Conservation (phyloP, 2,113 vertebrate species). For the Bostrychus sinensis region DNA sequence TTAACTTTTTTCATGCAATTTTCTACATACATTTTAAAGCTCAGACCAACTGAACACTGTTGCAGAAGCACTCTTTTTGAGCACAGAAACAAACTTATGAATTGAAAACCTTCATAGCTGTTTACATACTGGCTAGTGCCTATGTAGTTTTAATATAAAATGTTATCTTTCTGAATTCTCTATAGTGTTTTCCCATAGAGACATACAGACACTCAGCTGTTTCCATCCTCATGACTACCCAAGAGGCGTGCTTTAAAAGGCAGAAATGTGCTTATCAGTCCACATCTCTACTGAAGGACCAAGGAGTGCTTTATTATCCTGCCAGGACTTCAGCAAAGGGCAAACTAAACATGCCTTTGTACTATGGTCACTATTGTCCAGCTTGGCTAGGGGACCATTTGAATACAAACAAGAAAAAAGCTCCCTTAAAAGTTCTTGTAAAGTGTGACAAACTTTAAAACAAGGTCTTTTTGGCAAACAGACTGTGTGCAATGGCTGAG, state of each 20-base stretch:
- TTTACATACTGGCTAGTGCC: too few species aligned
- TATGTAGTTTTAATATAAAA: too few species aligned
- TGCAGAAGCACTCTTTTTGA: too few species aligned
- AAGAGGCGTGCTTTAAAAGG: neutral
- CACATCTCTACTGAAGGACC: neutral
- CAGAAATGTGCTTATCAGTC: neutral
- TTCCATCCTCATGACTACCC: conserved; percentile 1
- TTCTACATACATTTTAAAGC: too few species aligned
- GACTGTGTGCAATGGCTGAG: neutral
- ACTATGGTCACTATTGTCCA: neutral
- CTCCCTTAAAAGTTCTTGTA: neutral
- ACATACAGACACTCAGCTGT: neutral
- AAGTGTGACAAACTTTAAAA: neutral
- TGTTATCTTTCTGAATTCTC: neutral
- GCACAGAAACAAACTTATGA: too few species aligned
- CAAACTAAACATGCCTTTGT: conserved; percentile 9
- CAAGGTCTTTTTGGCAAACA: neutral
- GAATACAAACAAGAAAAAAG: neutral
- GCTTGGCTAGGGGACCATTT: neutral
- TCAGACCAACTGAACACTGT: too few species aligned
- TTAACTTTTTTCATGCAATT: too few species aligned
- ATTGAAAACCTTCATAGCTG: too few species aligned
- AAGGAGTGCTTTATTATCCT: neutral
- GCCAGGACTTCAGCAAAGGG: neutral
- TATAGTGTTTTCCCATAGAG: neutral